A percentile compares a stretch with the other conserved stretches of the same genome.
Evolutionary conservation across 2,888 invertebrate species (phyloP).

Genomic region (Drosophila peninsularis): DNA sequence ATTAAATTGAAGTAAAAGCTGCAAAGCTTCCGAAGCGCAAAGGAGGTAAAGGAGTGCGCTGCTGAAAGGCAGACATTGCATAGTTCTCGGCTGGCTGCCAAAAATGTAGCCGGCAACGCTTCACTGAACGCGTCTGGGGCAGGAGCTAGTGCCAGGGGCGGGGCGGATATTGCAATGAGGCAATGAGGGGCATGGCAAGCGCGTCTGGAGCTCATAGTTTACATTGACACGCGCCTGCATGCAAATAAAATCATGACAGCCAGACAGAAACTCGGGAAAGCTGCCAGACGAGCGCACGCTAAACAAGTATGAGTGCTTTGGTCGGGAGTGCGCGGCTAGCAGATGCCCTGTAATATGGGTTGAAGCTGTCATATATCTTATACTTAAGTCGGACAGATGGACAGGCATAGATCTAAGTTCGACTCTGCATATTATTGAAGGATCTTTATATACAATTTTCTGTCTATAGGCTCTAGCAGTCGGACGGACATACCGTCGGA

Average conservation of each 20-base stretch:
- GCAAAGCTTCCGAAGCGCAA: not conserved
- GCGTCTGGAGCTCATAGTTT: conserved; percentile 53
- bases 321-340: not conserved
- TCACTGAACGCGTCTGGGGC: conserved; percentile 37
- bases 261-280: conserved; percentile 56
- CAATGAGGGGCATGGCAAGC: conserved; percentile 20
- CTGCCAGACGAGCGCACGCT: conserved; percentile 24
- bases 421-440: too few species aligned
- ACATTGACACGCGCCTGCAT: conserved; percentile 65
- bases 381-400: too few species aligned
- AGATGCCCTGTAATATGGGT: not conserved
- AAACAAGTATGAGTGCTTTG: not conserved
- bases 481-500: not conserved
- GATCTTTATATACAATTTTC: too few species aligned
- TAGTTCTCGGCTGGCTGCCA: conserved; percentile 62
- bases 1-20: conserved; percentile 23
- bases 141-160: not conserved
- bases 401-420: too few species aligned
- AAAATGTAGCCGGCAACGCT: conserved; percentile 66
- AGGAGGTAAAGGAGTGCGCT: conserved; percentile 23
- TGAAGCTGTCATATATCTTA: too few species aligned
- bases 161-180: not conserved
- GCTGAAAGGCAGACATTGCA: conserved; percentile 58
- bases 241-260: conserved; percentile 64
- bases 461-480: too few species aligned